Evolutionary conservation across 2,113 vertebrate species (phyloP), one percentile per base, ranked within the genome.

Genomic region (Acrocephalus kingi): DNA sequence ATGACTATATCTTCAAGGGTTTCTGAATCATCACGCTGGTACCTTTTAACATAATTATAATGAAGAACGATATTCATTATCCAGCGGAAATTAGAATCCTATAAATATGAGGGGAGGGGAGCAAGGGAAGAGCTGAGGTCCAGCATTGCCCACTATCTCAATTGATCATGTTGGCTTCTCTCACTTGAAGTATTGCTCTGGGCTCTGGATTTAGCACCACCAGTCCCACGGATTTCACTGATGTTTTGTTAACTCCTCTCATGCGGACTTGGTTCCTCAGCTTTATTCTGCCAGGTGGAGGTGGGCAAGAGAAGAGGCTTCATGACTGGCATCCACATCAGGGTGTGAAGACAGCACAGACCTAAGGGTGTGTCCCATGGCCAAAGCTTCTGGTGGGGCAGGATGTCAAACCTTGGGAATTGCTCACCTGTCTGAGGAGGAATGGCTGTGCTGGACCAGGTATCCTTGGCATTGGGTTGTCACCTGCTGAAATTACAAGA

Each of bases 1-100:
- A 95, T 90, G 52, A 98, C 86, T 73, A 96, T 96, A 75, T 99
- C 98, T 97, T 98, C 97, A 11, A 97, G 95, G 73, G 98, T 99
- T 97, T 99, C 99, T 16, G 99, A 98, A 98, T 99, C 99, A 74
- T 99, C 99, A 64, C 98, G 98, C 96, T 98, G 97, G 95, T 99
- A 99, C 97, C 99, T 99, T 97, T 96, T 95, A 97, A 97, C 96
- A 97, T 95, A 95, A 97, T 97, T 96, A 95, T 93, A 95, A 95
- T 94, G 92, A 96, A 96, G 74, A 93, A 84, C 1, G 86, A 91
- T 93, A 97, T 94, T 96, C 94, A 97, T 97, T 97, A 95, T 86
- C 94, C 84, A 93, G 93, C 64, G 95, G 94, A 96, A 96, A 96
- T 96, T 96, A 97, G 97, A 89, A 93, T 93, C 87, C 94, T 96